Base-by-base conservation (phyloP, 2,797 vertebrate genomes). In the Corythornis leucogaster region DNA sequence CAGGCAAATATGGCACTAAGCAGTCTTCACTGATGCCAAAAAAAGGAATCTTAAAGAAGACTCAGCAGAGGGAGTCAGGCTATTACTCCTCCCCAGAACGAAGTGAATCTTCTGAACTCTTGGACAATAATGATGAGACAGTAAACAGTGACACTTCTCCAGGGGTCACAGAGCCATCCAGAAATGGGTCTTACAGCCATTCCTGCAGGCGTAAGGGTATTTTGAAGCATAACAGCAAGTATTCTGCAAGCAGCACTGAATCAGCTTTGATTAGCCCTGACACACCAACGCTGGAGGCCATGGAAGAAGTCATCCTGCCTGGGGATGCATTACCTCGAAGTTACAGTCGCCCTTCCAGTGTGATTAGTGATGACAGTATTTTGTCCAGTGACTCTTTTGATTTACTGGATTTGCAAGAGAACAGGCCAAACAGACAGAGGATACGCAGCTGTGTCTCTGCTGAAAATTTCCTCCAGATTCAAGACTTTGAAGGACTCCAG, bases 1-100 rank as follows among this genome's bases (percentile, higher is more conserved):
- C 96, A 0, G 97, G 97, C 11, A 99, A 98, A 94, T 98, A 98
- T 25, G 94, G 98, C 94, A 98, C 96, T 94, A 98, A 97, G 62
- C 97, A 98, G 78, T 96, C 97, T 33, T 97, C 98, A 19, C 97
- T 98, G 12, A 98, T 99, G 96, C 99, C 99, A 86, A 99, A 99
- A 97, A 99, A 99, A 96, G 99, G 99, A 97, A 99, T 99, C 95
- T 96, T 99, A 94, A 99, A 99, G 97, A 99, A 99, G 97, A 99
- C 99, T 81, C 99, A 99, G 94, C 99, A 99, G 96, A 98, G 99
- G 95, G 99, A 99, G 96, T 99, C 99, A 5, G 99, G 99, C 91
- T 99, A 99, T 97, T 99, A 99, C 96, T 99, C 99, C 15, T 99
- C 99, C 64, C 99, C 99, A 4, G 99, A 99, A 96, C 98, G 99